Conservation (phyloP, 2,113 vertebrate species). For the Gorsachius goisagi region DNA sequence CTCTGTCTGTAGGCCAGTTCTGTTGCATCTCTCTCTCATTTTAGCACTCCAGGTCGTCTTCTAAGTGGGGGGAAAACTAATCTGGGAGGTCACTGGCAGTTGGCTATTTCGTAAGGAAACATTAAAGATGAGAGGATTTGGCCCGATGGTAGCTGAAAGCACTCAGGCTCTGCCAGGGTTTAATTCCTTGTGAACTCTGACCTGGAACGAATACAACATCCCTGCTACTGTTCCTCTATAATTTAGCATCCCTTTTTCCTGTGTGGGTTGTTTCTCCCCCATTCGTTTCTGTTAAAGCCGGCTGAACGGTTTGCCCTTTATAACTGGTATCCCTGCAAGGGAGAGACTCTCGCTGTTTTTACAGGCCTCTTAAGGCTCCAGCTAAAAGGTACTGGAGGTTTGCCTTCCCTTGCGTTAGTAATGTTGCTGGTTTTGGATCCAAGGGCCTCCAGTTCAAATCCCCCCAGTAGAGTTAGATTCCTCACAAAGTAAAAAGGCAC, state of each 20-base stretch:
- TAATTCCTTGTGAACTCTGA: conserved; percentile 32
- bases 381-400: conserved; percentile 19
- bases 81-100: neutral
- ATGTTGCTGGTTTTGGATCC: neutral
- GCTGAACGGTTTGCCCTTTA: neutral
- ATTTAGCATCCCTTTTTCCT: conserved; percentile 38
- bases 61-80: neutral
- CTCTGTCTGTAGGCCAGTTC: neutral
- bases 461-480: neutral
- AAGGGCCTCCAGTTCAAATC: neutral
- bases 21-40: neutral
- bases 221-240: conserved; percentile 40
- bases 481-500: neutral
- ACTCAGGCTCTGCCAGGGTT: neutral
- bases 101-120: neutral
- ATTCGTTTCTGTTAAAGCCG: neutral
- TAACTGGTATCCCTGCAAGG: neutral
- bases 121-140: conserved; percentile 18
- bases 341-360: neutral
- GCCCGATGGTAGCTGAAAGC: neutral
- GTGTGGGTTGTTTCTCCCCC: neutral
- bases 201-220: neutral
- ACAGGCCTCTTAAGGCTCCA: neutral
- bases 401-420: neutral
- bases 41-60: neutral